Conservation (phyloP, 2,113 vertebrate species). For the Lepus europaeus region DNA sequence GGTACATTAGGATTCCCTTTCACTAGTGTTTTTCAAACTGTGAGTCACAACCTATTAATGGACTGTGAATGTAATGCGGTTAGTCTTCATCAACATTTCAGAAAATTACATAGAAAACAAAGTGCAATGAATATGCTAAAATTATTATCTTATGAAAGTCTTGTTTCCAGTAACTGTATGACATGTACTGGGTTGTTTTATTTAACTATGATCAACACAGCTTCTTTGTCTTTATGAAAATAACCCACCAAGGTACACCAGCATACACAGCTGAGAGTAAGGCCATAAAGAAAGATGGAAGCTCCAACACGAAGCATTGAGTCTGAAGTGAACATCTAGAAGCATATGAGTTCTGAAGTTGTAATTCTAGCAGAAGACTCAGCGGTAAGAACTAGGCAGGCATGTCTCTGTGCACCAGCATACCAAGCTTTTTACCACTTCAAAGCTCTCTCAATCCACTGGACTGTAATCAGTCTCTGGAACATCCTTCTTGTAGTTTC, state of each 20-base stretch:
- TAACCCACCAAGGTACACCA: background rate
- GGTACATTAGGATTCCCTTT: background rate
- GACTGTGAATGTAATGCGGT: background rate
- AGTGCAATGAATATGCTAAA: background rate
- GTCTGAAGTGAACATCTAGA: background rate
- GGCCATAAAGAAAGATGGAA: background rate
- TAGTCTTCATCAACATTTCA: background rate
- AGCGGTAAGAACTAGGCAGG: background rate
- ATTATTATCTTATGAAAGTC: background rate
- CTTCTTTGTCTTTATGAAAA: background rate
- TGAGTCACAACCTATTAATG: background rate
- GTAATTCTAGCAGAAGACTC: background rate
- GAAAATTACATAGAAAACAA: constrained; percentile 9
- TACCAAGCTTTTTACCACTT: background rate
- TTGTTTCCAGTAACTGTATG: background rate
- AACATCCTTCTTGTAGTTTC: background rate
- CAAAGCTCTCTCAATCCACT: background rate
- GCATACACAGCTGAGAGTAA: background rate
- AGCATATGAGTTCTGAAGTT: background rate
- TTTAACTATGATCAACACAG: background rate
- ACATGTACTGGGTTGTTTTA: background rate
- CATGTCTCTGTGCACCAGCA: background rate
- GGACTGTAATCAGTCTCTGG: background rate
- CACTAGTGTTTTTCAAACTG: constrained; percentile 30
- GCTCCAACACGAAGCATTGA: background rate